A percentile compares a stretch with the other conserved stretches of the same genome.
Evolutionary conservation across 1,140 invertebrate genomes (phyloP).

Genomic region (Pristionchus pacificus): DNA sequence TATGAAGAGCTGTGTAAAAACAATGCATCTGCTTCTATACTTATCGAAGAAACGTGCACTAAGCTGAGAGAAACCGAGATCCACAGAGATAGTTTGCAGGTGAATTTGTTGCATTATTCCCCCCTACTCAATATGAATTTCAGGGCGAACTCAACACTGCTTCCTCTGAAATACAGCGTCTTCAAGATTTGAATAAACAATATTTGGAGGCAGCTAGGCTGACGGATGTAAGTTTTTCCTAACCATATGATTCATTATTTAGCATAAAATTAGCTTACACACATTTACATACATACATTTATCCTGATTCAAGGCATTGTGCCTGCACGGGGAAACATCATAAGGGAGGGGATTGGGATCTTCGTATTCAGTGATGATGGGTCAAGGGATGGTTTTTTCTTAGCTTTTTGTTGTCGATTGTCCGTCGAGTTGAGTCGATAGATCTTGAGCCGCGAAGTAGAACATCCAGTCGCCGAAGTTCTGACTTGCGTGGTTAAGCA

Average conservation of each 20-base stretch:
- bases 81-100: background rate
- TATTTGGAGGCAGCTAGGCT: background rate
- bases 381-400: no score
- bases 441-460: no score
- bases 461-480: no score
- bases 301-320: no score
- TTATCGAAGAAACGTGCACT: background rate
- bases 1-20: no score
- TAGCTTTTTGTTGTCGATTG: no score
- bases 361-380: no score
- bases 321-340: background rate
- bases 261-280: background rate
- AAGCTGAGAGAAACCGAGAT: background rate
- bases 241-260: background rate
- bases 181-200: background rate
- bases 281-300: background rate
- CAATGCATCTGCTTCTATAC: no score
- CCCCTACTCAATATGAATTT: background rate
- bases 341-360: background rate
- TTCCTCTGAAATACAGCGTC: background rate
- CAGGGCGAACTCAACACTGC: background rate
- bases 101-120: background rate
- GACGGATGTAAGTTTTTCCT: background rate
- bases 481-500: no score
- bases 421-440: no score